These are phyloP conservation scores for Pristionchus fissidentatus DNA, from an alignment of 2,888 invertebrate species.

Conservation along the genomic window DNA sequence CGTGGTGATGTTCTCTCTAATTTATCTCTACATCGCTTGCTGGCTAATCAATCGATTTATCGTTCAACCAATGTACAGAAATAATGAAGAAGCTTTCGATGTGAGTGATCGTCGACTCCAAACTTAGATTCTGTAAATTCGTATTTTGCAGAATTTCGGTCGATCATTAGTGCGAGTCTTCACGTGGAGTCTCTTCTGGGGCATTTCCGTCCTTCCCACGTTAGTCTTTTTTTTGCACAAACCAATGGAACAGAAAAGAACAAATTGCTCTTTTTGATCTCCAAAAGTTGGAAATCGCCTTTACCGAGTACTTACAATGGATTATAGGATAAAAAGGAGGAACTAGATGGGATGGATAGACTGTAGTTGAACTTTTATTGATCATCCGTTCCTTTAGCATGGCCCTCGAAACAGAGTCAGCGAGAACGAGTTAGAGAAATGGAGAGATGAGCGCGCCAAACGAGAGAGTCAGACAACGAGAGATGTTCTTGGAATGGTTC, in stretches of 20 bases:
- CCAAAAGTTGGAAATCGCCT: background rate
- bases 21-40: background rate
- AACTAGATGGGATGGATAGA: background rate
- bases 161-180: background rate
- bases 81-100: slow-evolving; percentile 21
- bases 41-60: slow-evolving; percentile 23
- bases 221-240: slow-evolving; percentile 12
- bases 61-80: background rate
- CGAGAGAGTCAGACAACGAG: no score
- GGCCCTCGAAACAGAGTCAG: no score
- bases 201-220: slow-evolving; percentile 38
- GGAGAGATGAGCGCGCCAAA: background rate
- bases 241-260: no score
- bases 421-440: no score
- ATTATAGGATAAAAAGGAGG: background rate
- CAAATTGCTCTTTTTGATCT: background rate
- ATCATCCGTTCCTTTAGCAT: no score
- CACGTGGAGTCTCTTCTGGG: background rate
- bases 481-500: no score
- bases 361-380: background rate
- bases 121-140: no score
- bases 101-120: background rate
- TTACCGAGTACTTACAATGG: background rate
- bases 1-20: slow-evolving; percentile 22
- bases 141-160: background rate